Conservation (phyloP, 2,797 vertebrate species). For the Squalus acanthias region DNA sequence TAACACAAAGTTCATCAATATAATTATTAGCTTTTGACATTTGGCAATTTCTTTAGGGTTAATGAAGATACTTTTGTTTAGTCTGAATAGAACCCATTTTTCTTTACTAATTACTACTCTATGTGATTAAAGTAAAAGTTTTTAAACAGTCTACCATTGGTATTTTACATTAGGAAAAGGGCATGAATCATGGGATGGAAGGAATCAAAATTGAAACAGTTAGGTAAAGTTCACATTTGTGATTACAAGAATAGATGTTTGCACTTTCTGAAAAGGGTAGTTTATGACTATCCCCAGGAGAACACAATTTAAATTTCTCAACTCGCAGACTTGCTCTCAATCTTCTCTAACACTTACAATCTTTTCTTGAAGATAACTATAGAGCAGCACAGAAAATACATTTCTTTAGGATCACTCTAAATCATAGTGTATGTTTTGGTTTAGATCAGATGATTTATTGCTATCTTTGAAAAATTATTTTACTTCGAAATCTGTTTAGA, state of each 20-base stretch:
- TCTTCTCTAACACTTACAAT: not conserved
- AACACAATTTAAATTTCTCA: not conserved
- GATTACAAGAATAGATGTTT: not conserved
- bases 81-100: not conserved
- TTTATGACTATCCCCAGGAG: too few species aligned
- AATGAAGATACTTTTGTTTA: not conserved
- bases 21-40: not conserved
- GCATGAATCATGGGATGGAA: not conserved
- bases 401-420: not conserved
- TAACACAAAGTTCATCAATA: not conserved
- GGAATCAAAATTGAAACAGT: not conserved
- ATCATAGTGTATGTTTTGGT: not conserved
- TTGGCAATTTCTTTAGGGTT: not conserved
- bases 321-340: not conserved
- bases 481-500: not conserved
- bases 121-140: not conserved
- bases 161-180: not conserved
- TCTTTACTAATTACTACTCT: not conserved
- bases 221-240: not conserved
- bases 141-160: not conserved
- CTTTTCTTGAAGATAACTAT: not conserved
- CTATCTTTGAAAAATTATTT: not conserved
- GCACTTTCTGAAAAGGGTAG: not conserved
- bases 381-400: not conserved
- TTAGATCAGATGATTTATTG: conserved; percentile 1